Conservation (phyloP, 1,140 invertebrate genomes). For the Anadara kagoshimensis region DNA sequence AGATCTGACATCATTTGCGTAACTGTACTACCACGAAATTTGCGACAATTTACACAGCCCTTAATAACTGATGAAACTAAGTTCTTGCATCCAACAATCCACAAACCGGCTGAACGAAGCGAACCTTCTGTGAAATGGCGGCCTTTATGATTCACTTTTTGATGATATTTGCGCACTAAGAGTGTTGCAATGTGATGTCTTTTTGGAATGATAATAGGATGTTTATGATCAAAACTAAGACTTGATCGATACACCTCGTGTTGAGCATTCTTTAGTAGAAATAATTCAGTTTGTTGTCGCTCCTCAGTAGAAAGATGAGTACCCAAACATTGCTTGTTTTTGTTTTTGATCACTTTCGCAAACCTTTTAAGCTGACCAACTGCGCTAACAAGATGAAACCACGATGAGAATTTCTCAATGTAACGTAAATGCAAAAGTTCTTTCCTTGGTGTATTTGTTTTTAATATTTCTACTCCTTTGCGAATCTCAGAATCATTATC, state of each 20-base stretch:
- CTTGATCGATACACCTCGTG: background rate
- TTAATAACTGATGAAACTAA: conserved; percentile 13
- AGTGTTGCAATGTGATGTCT: conserved; percentile 5
- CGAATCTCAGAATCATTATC: too few relatives aligned
- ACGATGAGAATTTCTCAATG: conserved; percentile 6
- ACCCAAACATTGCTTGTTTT: background rate
- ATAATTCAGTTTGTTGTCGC: background rate
- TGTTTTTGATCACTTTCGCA: background rate
- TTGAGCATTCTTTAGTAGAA: conserved; percentile 8
- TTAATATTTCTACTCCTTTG: too few relatives aligned
- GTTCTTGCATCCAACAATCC: conserved; percentile 29
- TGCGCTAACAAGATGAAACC: background rate
- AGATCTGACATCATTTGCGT: conserved; percentile 16
- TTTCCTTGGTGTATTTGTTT: too few relatives aligned
- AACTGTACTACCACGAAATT: conserved; percentile 7
- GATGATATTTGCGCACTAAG: conserved; percentile 6
- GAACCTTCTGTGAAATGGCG: conserved; percentile 15
- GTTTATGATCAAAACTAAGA: background rate
- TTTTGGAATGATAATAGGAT: conserved; percentile 7
- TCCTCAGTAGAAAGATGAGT: background rate
- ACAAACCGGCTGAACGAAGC: conserved; percentile 18
- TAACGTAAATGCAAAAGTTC: too few relatives aligned
- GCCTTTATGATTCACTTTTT: conserved; percentile 12
- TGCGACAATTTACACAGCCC: conserved; percentile 11
- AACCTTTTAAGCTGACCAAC: background rate